Evolutionary conservation across 1,140 invertebrate genomes (phyloP).

Genomic region (Drosophila bipectinata): DNA sequence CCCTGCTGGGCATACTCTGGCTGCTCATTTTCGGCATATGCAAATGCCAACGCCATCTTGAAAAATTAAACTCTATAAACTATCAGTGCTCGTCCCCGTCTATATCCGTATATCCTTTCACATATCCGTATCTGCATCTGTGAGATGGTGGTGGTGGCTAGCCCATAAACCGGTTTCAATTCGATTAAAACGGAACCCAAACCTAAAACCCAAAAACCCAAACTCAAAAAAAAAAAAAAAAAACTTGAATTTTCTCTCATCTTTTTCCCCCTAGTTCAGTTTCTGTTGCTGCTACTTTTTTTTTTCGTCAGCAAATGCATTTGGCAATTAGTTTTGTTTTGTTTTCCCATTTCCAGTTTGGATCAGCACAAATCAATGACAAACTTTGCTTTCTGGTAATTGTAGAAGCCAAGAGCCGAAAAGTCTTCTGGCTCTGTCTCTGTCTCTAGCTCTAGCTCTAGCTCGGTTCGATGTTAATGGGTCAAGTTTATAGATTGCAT

Average conservation of each 20-base stretch:
- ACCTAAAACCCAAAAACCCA: slow-evolving; percentile 12
- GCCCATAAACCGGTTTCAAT: slow-evolving; percentile 68
- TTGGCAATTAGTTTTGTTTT: slow-evolving; percentile 47
- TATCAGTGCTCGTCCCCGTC: slow-evolving; percentile 51
- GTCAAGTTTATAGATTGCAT: slow-evolving; percentile 81
- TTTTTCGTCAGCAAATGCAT: slow-evolving; percentile 45
- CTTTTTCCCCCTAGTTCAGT: not conserved
- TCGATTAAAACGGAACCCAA: slow-evolving; percentile 70
- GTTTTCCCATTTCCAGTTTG: slow-evolving; percentile 22
- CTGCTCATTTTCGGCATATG: slow-evolving; percentile 76
- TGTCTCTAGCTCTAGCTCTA: not conserved
- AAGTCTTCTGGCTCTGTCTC: not conserved
- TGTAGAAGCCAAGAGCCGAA: slow-evolving; percentile 22
- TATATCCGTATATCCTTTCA: not conserved
- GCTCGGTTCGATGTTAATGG: slow-evolving; percentile 63
- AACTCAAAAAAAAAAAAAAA: slow-evolving; percentile 10
- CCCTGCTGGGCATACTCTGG: slow-evolving; percentile 11
- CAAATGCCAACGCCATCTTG: slow-evolving; percentile 73
- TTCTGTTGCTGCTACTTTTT: not conserved
- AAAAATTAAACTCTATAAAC: slow-evolving; percentile 69
- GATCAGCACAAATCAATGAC: slow-evolving; percentile 71
- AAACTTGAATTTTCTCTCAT: slow-evolving; percentile 44
- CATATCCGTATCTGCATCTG: slow-evolving; percentile 41
- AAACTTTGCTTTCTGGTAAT: slow-evolving; percentile 16
- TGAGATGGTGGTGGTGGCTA: slow-evolving; percentile 44